A percentile compares a stretch with the other conserved stretches of the same genome.
Evolutionary conservation across 2,113 vertebrate species (phyloP).

Genomic region (Poeciliopsis turrubarensis): DNA sequence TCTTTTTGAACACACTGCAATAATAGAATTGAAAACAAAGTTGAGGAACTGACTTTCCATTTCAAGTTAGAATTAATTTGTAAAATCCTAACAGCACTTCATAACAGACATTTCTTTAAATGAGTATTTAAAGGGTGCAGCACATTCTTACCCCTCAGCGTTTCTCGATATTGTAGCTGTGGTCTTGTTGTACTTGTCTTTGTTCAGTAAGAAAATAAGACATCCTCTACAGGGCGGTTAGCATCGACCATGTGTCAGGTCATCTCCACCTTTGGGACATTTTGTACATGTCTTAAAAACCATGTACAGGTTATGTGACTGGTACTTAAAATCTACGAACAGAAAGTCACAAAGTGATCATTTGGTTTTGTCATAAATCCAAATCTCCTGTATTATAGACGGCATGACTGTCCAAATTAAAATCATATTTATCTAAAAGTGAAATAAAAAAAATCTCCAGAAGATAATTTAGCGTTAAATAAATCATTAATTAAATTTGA

Average conservation of each 20-base stretch:
- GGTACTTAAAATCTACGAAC: background rate
- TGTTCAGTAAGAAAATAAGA: background rate
- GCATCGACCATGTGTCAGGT: background rate
- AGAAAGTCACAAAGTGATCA: background rate
- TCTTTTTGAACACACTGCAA: background rate
- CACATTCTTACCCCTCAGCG: background rate
- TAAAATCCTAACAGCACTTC: background rate
- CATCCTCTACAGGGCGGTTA: background rate
- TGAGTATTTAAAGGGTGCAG: background rate
- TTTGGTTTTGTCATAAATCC: background rate
- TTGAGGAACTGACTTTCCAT: background rate
- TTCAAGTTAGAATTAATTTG: background rate
- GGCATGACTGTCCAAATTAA: background rate
- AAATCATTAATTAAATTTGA: background rate
- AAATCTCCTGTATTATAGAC: background rate
- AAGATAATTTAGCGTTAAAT: background rate
- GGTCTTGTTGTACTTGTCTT: background rate
- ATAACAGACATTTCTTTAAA: background rate
- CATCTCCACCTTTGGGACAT: background rate
- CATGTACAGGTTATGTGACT: background rate
- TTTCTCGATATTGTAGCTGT: background rate
- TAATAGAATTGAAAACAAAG: background rate
- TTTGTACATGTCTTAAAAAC: background rate
- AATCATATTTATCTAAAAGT: background rate
- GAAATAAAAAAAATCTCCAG: background rate